These are phyloP conservation scores for Potamarius usumacintae DNA, from an alignment of 2,113 vertebrate genomes.

Conservation along the genomic window DNA sequence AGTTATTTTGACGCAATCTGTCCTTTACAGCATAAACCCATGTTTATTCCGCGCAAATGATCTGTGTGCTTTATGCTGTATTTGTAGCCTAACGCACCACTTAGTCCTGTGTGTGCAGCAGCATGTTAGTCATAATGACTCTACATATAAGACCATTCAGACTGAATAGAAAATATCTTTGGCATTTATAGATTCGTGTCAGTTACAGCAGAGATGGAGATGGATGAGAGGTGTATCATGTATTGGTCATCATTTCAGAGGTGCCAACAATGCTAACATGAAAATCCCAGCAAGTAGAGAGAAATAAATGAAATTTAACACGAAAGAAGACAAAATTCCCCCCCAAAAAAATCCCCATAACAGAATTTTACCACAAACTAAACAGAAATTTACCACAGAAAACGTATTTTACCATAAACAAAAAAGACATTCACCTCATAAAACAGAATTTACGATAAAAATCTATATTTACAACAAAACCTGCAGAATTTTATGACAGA, in stretches of 20 bases:
- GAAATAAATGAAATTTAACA: neutral
- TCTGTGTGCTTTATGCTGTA: neutral
- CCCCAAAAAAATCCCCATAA: neutral
- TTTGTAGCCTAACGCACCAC: conserved; percentile 5
- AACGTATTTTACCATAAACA: neutral
- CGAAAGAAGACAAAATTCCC: neutral
- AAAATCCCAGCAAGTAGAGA: neutral
- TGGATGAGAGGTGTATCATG: neutral
- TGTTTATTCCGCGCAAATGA: neutral
- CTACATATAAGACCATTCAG: neutral
- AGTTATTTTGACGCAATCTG: neutral
- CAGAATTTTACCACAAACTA: neutral
- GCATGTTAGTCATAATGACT: neutral
- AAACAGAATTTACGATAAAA: neutral
- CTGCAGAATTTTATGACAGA: neutral
- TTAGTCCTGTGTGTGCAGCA: neutral
- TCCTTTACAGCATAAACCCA: neutral
- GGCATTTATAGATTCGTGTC: neutral
- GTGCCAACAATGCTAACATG: neutral
- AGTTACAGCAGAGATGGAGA: neutral
- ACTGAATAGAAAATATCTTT: neutral
- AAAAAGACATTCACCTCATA: neutral
- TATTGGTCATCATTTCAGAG: neutral
- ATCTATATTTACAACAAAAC: neutral
- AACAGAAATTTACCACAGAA: neutral